Conservation (phyloP, 2,888 invertebrate species). For the Heliconius aoede region DNA sequence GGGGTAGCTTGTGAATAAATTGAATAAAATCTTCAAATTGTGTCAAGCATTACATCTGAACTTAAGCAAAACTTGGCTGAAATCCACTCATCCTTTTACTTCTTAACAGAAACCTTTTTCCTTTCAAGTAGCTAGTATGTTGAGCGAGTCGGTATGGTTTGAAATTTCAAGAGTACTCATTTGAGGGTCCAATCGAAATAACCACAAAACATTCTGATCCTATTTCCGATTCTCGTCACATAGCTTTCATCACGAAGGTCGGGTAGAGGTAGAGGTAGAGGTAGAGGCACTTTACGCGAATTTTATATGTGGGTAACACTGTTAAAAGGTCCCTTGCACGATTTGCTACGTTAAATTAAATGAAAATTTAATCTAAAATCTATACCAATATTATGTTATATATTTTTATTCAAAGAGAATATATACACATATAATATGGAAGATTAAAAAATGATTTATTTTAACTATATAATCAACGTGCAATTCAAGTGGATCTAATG, state of each 20-base stretch:
- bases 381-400: too few relatives aligned
- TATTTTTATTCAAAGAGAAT: too few relatives aligned
- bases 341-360: conserved; percentile 30
- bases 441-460: background rate
- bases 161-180: conserved; percentile 73
- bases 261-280: conserved; percentile 54
- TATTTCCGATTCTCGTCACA: conserved; percentile 79
- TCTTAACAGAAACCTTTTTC: conserved; percentile 60
- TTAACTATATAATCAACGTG: conserved; percentile 4
- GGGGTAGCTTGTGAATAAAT: conserved; percentile 26
- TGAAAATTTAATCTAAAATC: background rate
- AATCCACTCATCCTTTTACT: conserved; percentile 51
- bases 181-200: conserved; percentile 77
- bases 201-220: conserved; percentile 77
- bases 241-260: conserved; percentile 67
- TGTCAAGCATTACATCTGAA: conserved; percentile 43
- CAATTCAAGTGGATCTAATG: conserved; percentile 33
- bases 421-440: background rate
- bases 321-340: conserved; percentile 29
- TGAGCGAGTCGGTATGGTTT: conserved; percentile 66
- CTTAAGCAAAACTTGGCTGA: conserved; percentile 43
- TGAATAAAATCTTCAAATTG: conserved; percentile 40
- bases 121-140: conserved; percentile 61
- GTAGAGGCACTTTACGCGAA: conserved; percentile 62
- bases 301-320: conserved; percentile 52